Evolutionary conservation across 2,888 invertebrate species (phyloP).

Genomic region (Nineta flava): DNA sequence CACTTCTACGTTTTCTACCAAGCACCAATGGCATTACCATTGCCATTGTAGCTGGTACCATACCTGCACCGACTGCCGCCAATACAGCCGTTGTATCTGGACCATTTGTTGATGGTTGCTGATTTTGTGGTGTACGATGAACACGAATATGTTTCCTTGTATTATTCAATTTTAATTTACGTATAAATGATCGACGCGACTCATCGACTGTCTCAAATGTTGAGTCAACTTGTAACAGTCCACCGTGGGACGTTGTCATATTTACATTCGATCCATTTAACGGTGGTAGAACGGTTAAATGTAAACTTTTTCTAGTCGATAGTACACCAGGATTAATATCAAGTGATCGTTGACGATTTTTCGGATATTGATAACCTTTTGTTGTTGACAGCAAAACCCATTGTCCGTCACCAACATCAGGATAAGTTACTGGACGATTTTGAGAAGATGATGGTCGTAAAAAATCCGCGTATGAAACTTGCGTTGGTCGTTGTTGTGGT

Average conservation of each 20-base stretch:
- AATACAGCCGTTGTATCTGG: slow-evolving; percentile 45
- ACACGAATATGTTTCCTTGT: slow-evolving; percentile 12
- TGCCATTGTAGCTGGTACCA: slow-evolving; percentile 67
- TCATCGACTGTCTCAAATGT: slow-evolving; percentile 56
- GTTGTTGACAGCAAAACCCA: slow-evolving; percentile 66
- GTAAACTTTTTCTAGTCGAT: slow-evolving; percentile 21
- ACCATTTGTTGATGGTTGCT: slow-evolving; percentile 20
- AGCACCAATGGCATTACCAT: slow-evolving; percentile 65
- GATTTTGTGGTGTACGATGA: background rate
- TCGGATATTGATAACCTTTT: slow-evolving; percentile 49
- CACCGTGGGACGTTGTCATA: slow-evolving; percentile 56
- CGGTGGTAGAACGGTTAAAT: slow-evolving; percentile 56
- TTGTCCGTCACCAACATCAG: slow-evolving; percentile 52
- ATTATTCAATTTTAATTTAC: slow-evolving; percentile 18
- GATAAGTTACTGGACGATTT: slow-evolving; percentile 40
- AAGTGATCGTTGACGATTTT: slow-evolving; percentile 23
- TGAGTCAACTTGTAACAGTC: slow-evolving; percentile 56
- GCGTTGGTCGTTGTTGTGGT: background rate
- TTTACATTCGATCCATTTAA: slow-evolving; percentile 40
- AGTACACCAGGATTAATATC: slow-evolving; percentile 18
- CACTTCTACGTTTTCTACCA: slow-evolving; percentile 30
- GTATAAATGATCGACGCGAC: slow-evolving; percentile 29
- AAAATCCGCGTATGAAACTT: background rate
- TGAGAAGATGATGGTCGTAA: slow-evolving; percentile 22
- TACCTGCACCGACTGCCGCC: slow-evolving; percentile 61